Base-by-base conservation (phyloP, 2,113 vertebrate species). In the Sisor rabdophorus region DNA sequence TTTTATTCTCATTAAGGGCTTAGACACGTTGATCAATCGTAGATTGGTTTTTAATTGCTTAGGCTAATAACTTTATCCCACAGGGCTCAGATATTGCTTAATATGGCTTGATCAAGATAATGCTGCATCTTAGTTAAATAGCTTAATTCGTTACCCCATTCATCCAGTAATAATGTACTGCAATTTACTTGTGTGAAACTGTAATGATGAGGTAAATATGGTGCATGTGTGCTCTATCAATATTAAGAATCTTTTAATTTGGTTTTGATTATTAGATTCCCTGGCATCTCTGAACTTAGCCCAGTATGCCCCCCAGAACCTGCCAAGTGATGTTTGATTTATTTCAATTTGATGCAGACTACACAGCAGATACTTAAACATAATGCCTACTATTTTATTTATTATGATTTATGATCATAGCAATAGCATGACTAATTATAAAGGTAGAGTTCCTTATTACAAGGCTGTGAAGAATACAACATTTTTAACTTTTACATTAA, bases 341-440 rank as follows among this genome's bases (percentile, higher is more conserved):
- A 94, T 93, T 94, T 88, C 92, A 94, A 92, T 93, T 92, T 91
- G 93, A 92, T 91, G 91, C 92, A 93, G 91, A 91, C 90, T 93
- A 88, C 89, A 92, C 90, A 88, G 91, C 91, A 93, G 92, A 93
- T 93, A 92, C 93, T 93, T 93, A 93, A 93, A 69, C 92, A 95
- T 94, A 94, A 93, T 61, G 64, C 48, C 52, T 22, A 63, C 36
- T 92, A 92, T 92, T 91, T 93, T 91, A 60, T 94, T 94, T 93
- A 93, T 94, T 93, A 93, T 92, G 92, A 90, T 92, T 90, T 91
- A 85, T 91, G 92, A 94, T 94, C 92, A 91, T 44, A 44, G 40
- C 40, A 44, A 44, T 7, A 44, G 9, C 40, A 10, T 10, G 5
- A 10, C 40, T 44, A 44, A 44, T 9, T 44, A 44, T 10, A 7